These are phyloP conservation scores for Steinernema scapterisci DNA, from an alignment of 2,888 invertebrate species.

Conservation along the genomic window DNA sequence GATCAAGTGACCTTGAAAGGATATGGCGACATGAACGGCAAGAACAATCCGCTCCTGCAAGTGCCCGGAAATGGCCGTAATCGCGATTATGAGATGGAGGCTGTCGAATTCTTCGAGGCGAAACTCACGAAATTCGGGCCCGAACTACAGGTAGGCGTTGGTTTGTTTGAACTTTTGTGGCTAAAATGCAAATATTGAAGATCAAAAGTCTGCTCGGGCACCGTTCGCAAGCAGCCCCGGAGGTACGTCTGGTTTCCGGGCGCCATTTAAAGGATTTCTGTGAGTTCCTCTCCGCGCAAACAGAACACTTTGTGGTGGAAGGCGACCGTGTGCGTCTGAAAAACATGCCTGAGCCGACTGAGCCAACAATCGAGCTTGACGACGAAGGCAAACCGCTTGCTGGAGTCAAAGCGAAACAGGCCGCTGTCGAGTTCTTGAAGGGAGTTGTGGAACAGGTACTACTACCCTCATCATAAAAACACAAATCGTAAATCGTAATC, in stretches of 20 bases:
- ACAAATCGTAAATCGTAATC: background rate
- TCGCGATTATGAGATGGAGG: constrained; percentile 90
- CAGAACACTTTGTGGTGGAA: constrained; percentile 81
- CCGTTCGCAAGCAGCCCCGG: constrained; percentile 86
- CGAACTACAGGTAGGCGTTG: constrained; percentile 78
- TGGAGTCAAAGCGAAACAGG: constrained; percentile 66
- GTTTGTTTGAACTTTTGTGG: constrained; percentile 19
- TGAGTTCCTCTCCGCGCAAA: constrained; percentile 83
- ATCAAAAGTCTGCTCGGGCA: constrained; percentile 94
- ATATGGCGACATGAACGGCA: constrained; percentile 68
- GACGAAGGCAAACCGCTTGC: constrained; percentile 64
- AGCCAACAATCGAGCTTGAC: constrained; percentile 61
- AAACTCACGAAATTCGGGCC: constrained; percentile 93
- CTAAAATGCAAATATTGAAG: constrained; percentile 41
- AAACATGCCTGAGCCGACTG: constrained; percentile 66
- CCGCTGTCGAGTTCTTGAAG: constrained; percentile 66
- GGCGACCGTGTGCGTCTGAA: constrained; percentile 65
- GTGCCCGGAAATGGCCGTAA: constrained; percentile 69
- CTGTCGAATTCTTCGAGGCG: constrained; percentile 93
- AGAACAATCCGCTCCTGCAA: constrained; percentile 63
- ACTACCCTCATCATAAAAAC: constrained; percentile 5
- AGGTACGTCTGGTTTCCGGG: constrained; percentile 92
- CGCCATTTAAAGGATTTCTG: constrained; percentile 92
- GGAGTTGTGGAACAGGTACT: constrained; percentile 59
- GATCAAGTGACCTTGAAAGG: constrained; percentile 72